A percentile compares a stretch with the other conserved stretches of the same genome.
These are phyloP conservation scores for Cheumatopsyche charites DNA, from an alignment of 1,140 invertebrate species.

Conservation along the genomic window DNA sequence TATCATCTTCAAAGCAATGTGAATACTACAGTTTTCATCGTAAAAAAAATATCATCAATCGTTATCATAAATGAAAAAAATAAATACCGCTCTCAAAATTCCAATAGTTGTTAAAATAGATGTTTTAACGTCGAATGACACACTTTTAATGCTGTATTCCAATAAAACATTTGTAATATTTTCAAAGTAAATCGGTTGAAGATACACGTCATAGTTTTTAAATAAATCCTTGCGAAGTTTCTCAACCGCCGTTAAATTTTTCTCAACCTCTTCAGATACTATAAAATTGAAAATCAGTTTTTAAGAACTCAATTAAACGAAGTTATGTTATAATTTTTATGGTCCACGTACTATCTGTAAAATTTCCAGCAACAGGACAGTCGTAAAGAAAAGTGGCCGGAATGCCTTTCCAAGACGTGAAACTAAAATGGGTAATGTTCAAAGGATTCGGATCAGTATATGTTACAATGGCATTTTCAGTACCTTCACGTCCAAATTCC, in stretches of 20 bases:
- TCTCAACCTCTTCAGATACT: constrained; percentile 46
- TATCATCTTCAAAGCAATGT: background rate
- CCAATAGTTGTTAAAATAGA: background rate
- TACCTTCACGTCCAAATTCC: constrained; percentile 63
- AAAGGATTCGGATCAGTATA: constrained; percentile 63
- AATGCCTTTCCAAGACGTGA: constrained; percentile 64
- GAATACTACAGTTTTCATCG: too few species aligned
- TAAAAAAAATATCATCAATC: too few species aligned
- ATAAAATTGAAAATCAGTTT: too few species aligned
- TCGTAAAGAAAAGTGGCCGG: constrained; percentile 66
- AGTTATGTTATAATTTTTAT: too few species aligned
- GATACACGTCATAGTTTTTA: constrained; percentile 51
- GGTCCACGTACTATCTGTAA: background rate
- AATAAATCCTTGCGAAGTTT: constrained; percentile 50
- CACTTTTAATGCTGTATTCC: constrained; percentile 18
- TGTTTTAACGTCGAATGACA: constrained; percentile 21
- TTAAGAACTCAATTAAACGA: constrained; percentile 44
- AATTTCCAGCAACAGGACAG: constrained; percentile 56
- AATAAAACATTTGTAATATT: background rate
- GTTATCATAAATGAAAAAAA: too few species aligned
- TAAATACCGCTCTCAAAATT: constrained; percentile 2
- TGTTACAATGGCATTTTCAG: constrained; percentile 60
- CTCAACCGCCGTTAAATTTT: constrained; percentile 49
- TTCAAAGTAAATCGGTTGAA: constrained; percentile 45
- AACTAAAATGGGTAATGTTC: constrained; percentile 64